Conservation (phyloP, 2,113 vertebrate genomes). For the Oncorhynchus tshawytscha region DNA sequence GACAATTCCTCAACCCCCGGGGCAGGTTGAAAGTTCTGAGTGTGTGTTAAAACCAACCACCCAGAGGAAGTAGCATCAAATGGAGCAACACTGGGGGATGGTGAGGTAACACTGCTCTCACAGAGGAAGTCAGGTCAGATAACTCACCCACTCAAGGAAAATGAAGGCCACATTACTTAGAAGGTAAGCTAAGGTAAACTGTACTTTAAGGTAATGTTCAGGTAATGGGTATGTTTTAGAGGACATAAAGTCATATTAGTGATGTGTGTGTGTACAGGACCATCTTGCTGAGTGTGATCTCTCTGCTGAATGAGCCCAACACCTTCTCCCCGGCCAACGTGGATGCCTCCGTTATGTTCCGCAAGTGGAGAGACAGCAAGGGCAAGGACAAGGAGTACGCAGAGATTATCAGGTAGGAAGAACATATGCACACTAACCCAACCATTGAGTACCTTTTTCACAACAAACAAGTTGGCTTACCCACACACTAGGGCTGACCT, state of each 20-base stretch:
- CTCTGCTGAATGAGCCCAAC: conserved; percentile 98
- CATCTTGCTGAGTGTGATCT: conserved; percentile 96
- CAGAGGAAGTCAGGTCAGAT: no score
- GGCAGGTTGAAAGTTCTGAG: conserved; percentile 32
- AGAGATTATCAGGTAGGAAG: conserved; percentile 90
- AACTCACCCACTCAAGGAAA: no score
- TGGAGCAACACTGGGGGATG: conserved; percentile 21
- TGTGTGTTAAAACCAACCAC: conserved; percentile 28
- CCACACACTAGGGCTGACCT: no score
- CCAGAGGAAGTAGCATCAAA: conserved; percentile 22
- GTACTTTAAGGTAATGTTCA: no score
- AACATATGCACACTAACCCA: background rate
- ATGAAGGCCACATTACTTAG: no score
- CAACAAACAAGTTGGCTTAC: no score
- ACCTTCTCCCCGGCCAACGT: conserved; percentile 97
- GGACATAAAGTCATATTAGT: no score
- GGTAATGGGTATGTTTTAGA: no score
- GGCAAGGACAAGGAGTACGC: conserved; percentile 98
- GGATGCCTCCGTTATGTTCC: conserved; percentile 97
- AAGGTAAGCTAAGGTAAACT: no score
- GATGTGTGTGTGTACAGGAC: conserved; percentile 68
- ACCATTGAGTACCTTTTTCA: no score
- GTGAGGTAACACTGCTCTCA: background rate
- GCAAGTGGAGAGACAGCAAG: conserved; percentile 99
- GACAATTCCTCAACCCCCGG: background rate